Evolutionary conservation across 1,140 invertebrate genomes (phyloP), one percentile per base, ranked within the genome.

Genomic region (Neotoxoptera formosana): DNA sequence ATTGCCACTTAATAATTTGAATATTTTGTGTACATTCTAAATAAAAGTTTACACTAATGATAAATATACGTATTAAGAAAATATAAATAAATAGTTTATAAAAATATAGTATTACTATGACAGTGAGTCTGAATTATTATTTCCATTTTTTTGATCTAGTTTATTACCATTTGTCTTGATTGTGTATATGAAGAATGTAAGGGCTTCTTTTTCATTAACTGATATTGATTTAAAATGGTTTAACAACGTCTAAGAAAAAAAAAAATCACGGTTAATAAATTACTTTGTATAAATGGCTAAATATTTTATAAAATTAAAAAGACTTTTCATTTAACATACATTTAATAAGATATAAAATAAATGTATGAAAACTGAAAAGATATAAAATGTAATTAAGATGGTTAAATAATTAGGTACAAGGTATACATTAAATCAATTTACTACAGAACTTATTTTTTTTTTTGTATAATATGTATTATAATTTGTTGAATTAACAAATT

Each of bases 101-200:
- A 89, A 20, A 60, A 20, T 47, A 90, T 20, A 76, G 7, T 9
- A 47, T 45, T 47, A 45, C 36, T 25, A 83, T 93, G 93, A 94
- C 30, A 34, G 87, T 56, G 60, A 93, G 51, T 94, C 94, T 45
- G 89, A 93, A 84, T 93, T 94, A 47, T 94, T 94, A 51, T 97
- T 97, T 60, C 51, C 45, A 96, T 98, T 98, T 95, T 98, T 98
- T 95, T 98, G 98, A 95, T 99, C 98, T 94, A 98, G 95, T 95
- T 98, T 99, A 95, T 98, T 99, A 90, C 97, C 97, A 95, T 99
- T 98, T 93, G 97, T 98, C 96, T 99, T 99, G 0, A 99, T 98
- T 95, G 98, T 99, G 95, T 99, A 99, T 94, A 99, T 98, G 95
- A 99, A 99, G 95, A 97, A 98, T n/a, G 98, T 98, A 30, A 99